Conservation (phyloP, 2,888 invertebrate genomes). For the Cephus nigrinus region DNA sequence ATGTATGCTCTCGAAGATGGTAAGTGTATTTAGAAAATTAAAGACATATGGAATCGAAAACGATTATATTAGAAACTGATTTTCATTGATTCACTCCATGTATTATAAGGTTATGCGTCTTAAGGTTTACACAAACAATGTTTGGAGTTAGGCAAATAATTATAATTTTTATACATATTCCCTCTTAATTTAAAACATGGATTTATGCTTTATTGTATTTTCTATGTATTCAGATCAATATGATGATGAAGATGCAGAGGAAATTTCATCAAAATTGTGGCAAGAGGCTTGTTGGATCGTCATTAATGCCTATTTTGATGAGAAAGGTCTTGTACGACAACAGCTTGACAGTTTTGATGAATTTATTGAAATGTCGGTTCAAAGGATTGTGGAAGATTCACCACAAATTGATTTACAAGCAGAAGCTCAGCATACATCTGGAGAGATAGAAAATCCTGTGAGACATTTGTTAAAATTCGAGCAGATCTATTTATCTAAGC, state of each 20-base stretch:
- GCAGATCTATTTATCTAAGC: constrained; percentile 98
- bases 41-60: neutral
- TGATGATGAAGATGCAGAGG: constrained; percentile 91
- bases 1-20: constrained; percentile 10
- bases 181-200: neutral
- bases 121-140: neutral
- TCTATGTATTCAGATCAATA: constrained; percentile 58
- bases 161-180: neutral
- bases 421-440: constrained; percentile 96
- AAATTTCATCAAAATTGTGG: constrained; percentile 98
- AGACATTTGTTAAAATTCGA: constrained; percentile 95
- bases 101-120: neutral
- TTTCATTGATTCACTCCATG: neutral
- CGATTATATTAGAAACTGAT: neutral
- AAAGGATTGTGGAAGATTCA: constrained; percentile 98
- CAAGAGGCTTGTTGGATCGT: constrained; percentile 99
- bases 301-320: constrained; percentile 99
- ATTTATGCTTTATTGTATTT: neutral
- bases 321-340: constrained; percentile 98
- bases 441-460: constrained; percentile 89
- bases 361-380: constrained; percentile 99
- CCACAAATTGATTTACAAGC: constrained; percentile 97
- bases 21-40: neutral
- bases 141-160: neutral
- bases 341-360: constrained; percentile 99